Evolutionary conservation across 1,140 invertebrate genomes (phyloP).

Genomic region (Conopomorpha cramerella): DNA sequence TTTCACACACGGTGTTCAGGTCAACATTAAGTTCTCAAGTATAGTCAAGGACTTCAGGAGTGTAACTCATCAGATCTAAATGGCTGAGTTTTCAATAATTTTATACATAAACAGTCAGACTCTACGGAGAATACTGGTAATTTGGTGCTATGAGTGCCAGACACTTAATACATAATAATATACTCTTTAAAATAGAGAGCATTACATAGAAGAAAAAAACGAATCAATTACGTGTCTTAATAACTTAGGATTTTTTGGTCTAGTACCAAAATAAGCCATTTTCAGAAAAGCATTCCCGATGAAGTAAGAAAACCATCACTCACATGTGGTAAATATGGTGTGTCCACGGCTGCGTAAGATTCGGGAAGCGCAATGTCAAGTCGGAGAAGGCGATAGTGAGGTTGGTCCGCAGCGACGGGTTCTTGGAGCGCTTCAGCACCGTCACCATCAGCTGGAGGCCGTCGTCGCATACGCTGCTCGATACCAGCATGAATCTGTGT

Average conservation of each 20-base stretch:
- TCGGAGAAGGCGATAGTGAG: slow-evolving; percentile 87
- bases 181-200: background rate
- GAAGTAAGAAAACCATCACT: too few species aligned
- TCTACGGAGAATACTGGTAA: too few species aligned
- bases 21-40: too few species aligned
- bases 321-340: slow-evolving; percentile 83
- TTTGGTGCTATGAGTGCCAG: background rate
- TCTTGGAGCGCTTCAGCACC: slow-evolving; percentile 78
- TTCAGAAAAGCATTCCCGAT: background rate
- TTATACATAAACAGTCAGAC: too few species aligned
- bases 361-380: slow-evolving; percentile 87
- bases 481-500: slow-evolving; percentile 87
- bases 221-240: too few species aligned
- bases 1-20: too few species aligned
- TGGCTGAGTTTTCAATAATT: too few species aligned
- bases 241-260: too few species aligned
- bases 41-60: too few species aligned
- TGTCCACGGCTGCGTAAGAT: slow-evolving; percentile 92
- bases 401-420: slow-evolving; percentile 76
- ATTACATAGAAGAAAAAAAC: too few species aligned
- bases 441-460: slow-evolving; percentile 84
- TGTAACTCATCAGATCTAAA: too few species aligned
- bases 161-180: background rate
- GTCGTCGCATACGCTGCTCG: slow-evolving; percentile 78
- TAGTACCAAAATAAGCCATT: background rate